Evolutionary conservation across 2,113 vertebrate genomes (phyloP).

Genomic region (Tautogolabrus adspersus): DNA sequence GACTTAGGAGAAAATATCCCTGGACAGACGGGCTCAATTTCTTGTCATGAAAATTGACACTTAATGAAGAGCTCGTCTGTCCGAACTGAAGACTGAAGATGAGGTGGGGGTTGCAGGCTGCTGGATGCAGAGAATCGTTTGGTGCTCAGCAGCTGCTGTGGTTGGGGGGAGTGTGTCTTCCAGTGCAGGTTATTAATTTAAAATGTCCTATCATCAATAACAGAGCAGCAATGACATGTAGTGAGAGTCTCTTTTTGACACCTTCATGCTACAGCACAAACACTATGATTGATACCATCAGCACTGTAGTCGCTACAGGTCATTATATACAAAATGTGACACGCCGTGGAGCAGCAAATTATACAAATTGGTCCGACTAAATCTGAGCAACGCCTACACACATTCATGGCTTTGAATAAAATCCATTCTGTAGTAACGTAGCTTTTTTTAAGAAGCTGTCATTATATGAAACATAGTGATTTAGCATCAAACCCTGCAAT

Average conservation of each 20-base stretch:
- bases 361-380: constrained; percentile 50
- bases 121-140: constrained; percentile 38
- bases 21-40: constrained; percentile 15
- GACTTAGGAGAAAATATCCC: background rate
- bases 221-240: constrained; percentile 60
- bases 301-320: constrained; percentile 61
- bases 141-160: constrained; percentile 62
- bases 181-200: constrained; percentile 71
- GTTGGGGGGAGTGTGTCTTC: constrained; percentile 58
- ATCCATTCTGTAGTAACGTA: constrained; percentile 5
- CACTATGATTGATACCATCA: constrained; percentile 74
- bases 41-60: constrained; percentile 48
- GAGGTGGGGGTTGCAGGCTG: constrained; percentile 37
- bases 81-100: constrained; percentile 14
- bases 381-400: constrained; percentile 20
- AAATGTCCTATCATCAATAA: constrained; percentile 77
- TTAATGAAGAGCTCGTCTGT: constrained; percentile 38
- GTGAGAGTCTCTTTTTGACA: constrained; percentile 66
- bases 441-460: background rate
- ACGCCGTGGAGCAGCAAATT: constrained; percentile 37
- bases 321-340: constrained; percentile 62
- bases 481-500: background rate
- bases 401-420: constrained; percentile 19
- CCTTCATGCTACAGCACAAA: constrained; percentile 64
- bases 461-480: background rate